Conservation (phyloP, 2,113 vertebrate species). For the Ancistrus triradiatus region DNA sequence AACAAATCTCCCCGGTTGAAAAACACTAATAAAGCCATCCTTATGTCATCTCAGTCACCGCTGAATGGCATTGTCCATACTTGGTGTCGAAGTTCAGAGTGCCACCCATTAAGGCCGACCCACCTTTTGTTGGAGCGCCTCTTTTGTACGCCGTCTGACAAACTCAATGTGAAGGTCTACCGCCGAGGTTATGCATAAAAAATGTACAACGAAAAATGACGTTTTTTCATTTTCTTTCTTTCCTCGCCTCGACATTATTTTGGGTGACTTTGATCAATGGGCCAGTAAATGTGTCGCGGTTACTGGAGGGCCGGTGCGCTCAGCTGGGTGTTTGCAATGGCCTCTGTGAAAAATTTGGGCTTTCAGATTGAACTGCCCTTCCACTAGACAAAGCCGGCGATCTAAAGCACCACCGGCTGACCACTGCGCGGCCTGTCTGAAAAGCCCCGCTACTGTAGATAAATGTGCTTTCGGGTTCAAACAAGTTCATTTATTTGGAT, state of each 20-base stretch:
- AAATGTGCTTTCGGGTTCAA: slow-evolving; percentile 23
- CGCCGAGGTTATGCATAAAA: slow-evolving; percentile 41
- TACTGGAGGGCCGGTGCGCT: slow-evolving; percentile 33
- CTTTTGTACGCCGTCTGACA: slow-evolving; percentile 46
- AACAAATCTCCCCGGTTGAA: slow-evolving; percentile 26
- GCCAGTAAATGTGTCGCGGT: slow-evolving; percentile 51
- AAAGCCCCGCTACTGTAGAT: slow-evolving; percentile 28
- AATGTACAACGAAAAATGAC: slow-evolving; percentile 48
- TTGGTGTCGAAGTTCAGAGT: slow-evolving; percentile 49
- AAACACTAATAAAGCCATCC: slow-evolving; percentile 55
- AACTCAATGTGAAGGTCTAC: slow-evolving; percentile 55
- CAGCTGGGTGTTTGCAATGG: slow-evolving; percentile 47
- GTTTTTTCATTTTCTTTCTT: slow-evolving; percentile 6
- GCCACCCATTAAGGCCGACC: slow-evolving; percentile 36
- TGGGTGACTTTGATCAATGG: slow-evolving; percentile 59
- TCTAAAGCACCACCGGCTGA: slow-evolving; percentile 32
- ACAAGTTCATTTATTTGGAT: slow-evolving; percentile 27
- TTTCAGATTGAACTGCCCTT: slow-evolving; percentile 37
- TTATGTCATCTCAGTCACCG: slow-evolving; percentile 50
- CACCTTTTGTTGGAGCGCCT: slow-evolving; percentile 35
- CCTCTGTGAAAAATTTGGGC: slow-evolving; percentile 43
- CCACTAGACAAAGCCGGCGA: slow-evolving; percentile 26
- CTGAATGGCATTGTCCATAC: slow-evolving; percentile 53
- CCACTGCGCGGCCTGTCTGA: slow-evolving; percentile 21
- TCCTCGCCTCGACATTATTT: slow-evolving; percentile 47